phyloP scores from a whole-genome alignment of 2,888 invertebrate genomes.

The Pharmacophagus antenor region DNA sequence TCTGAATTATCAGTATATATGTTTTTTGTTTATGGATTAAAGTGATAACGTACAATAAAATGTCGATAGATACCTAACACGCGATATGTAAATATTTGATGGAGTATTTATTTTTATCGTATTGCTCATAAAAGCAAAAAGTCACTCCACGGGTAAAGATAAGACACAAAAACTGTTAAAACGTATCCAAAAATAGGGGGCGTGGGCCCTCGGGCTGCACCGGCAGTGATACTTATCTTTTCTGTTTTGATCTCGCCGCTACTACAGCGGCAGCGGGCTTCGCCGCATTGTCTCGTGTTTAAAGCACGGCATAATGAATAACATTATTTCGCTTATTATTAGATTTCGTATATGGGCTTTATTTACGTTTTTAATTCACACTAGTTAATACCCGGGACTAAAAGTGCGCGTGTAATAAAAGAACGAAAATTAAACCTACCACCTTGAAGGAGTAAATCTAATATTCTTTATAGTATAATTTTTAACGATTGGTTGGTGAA shows the following conservation, averaged over 20 bases:
- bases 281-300: slow-evolving; percentile 51
- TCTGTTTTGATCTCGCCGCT: slow-evolving; percentile 65
- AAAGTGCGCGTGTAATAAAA: too few relatives aligned
- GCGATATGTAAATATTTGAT: slow-evolving; percentile 31
- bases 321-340: slow-evolving; percentile 28
- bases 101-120: slow-evolving; percentile 32
- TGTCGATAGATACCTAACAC: slow-evolving; percentile 13
- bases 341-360: slow-evolving; percentile 4
- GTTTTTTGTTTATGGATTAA: slow-evolving; percentile 7
- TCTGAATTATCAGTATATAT: neutral
- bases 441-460: too few relatives aligned
- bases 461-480: too few relatives aligned
- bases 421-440: too few relatives aligned
- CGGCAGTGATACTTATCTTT: slow-evolving; percentile 67
- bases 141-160: slow-evolving; percentile 45
- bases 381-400: too few relatives aligned
- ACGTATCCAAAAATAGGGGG: slow-evolving; percentile 64
- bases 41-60: slow-evolving; percentile 12
- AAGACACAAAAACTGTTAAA: slow-evolving; percentile 60
- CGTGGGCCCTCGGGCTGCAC: slow-evolving; percentile 51
- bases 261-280: slow-evolving; percentile 44
- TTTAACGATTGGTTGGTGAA: too few relatives aligned
- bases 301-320: slow-evolving; percentile 32
- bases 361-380: neutral
- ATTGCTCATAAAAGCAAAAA: slow-evolving; percentile 50